These are phyloP conservation scores for Gordius sp. DNA, from an alignment of 2,888 invertebrate genomes.

Conservation along the genomic window DNA sequence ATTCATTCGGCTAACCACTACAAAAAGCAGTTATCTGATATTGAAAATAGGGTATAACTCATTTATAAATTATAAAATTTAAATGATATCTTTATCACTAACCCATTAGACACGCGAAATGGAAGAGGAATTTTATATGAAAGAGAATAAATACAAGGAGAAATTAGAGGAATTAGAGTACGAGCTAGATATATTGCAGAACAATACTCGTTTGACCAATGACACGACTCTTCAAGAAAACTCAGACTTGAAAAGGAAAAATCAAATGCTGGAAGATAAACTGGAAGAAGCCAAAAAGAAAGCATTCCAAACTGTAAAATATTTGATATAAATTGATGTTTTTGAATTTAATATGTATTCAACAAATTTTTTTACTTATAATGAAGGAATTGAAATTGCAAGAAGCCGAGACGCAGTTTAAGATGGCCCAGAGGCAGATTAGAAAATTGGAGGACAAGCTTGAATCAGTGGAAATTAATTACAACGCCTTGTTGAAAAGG, in stretches of 20 bases:
- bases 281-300: conserved; percentile 6
- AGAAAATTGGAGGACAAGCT: not conserved
- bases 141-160: not conserved
- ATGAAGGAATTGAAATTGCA: conserved; percentile 8
- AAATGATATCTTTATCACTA: no score
- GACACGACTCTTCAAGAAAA: not conserved
- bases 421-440: not conserved
- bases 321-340: not conserved
- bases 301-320: conserved; percentile 8
- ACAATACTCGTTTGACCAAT: not conserved
- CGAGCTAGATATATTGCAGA: not conserved
- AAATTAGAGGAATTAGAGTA: not conserved
- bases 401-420: not conserved
- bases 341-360: not conserved
- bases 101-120: no score
- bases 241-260: not conserved
- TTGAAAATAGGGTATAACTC: no score
- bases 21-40: no score
- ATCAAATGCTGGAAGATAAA: not conserved
- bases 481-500: not conserved
- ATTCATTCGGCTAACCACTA: no score
- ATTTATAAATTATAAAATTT: no score
- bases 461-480: conserved; percentile 10
- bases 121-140: not conserved
- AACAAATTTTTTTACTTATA: not conserved